Evolutionary conservation across 2,888 invertebrate genomes (phyloP), one percentile per base, ranked within the genome.

Genomic region (Nomada fabriciana): DNA sequence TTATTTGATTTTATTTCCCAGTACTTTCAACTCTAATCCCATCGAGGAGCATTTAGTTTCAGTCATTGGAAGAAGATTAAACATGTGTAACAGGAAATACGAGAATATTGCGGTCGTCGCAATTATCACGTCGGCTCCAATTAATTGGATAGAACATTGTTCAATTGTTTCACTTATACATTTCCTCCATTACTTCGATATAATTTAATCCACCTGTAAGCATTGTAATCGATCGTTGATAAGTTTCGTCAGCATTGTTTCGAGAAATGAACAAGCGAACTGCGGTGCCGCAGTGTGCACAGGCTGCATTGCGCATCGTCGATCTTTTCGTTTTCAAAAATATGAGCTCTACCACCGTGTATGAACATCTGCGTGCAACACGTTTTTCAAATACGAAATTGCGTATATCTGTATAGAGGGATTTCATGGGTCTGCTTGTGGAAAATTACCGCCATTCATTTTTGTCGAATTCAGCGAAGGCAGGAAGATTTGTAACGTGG

Each of bases 191-290:
- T 57, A 29, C 0, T n/a, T 61, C 7, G 11, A 23, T 13, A 20
- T 10, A n/a, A 29, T 9, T 47, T 63, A 50, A 76, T 57, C 23
- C 50, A 13, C 15, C 47, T 36, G 59, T 42, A 18, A 55, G 25
- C 29, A 29, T n/a, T 36, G 9, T 7, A 36, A 36, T 36, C 36
- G 36, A 36, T 36, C 9, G 36, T 36, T 36, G 36, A 36, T 36
- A 36, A 36, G 36, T 7, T 7, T 7, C 36, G 36, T 36, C 36
- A 36, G 36, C 36, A 80, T 60, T 61, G 74, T 42, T 65, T 70
- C 61, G n/a, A 55, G 29, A 60, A 76, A 71, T 76, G 82, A 71
- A 68, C 71, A n/a, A 52, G 57, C 82, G 76, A 68, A 81, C n/a
- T 43, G 52, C 52, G 36, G 53, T 61, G 60, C 64, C 70, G 70